A percentile compares a stretch with the other conserved stretches of the same genome.
These are phyloP conservation scores for Dryomyza anilis DNA, from an alignment of 2,888 invertebrate species.

Conservation along the genomic window DNA sequence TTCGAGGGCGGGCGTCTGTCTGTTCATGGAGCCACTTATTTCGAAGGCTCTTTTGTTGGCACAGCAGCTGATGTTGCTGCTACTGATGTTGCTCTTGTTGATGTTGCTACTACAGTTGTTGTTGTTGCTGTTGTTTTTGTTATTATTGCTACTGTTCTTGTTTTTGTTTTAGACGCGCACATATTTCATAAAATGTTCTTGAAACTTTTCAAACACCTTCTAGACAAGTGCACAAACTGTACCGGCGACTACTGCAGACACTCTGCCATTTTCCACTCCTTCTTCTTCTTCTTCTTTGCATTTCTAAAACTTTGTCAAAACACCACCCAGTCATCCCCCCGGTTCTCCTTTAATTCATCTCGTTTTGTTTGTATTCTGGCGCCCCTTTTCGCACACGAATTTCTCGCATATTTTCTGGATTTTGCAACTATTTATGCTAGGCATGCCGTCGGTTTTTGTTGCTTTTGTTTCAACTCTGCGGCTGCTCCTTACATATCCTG, in stretches of 20 bases:
- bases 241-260: neutral
- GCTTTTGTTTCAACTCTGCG: neutral
- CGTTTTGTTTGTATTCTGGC: too few species aligned
- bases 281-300: neutral
- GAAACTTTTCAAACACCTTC: constrained; percentile 15
- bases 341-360: neutral
- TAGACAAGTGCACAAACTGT: neutral
- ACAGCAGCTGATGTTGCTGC: neutral
- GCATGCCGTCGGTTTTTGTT: neutral
- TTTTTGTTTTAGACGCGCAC: neutral
- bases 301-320: neutral
- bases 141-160: neutral
- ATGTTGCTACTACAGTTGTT: neutral
- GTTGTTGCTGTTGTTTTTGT: neutral
- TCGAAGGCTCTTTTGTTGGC: neutral
- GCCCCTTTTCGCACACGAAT: neutral
- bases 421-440: neutral
- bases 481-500: neutral
- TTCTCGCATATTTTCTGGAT: constrained; percentile 26
- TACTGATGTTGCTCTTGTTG: neutral
- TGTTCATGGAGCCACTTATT: neutral
- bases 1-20: neutral
- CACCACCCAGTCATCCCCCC: neutral
- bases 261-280: neutral
- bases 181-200: constrained; percentile 5